Percentiles rank a stretch among this genome's conserved stretches.
Evolutionary conservation across 1,140 invertebrate species (phyloP).

Genomic region (Drosophila repleta): DNA sequence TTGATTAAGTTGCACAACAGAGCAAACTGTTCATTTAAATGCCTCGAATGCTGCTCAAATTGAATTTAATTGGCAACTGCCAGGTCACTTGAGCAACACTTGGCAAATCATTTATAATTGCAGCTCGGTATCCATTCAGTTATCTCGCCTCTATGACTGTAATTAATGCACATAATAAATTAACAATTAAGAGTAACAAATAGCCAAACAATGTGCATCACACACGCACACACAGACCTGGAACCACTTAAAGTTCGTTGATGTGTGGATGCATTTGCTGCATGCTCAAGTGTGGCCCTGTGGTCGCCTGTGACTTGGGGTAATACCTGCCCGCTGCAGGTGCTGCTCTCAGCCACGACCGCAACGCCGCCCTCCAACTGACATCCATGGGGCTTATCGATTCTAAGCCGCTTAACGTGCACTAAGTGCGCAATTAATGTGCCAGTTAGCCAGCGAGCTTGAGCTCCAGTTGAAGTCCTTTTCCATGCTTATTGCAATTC

Average conservation of each 20-base stretch:
- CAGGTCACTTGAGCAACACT: constrained; percentile 1
- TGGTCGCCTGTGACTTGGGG: constrained; percentile 18
- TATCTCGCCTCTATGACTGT: neutral
- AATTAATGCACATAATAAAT: constrained; percentile 68
- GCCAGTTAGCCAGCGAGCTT: constrained; percentile 49
- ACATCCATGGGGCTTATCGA: constrained; percentile 71
- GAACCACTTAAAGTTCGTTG: neutral
- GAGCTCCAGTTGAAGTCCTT: constrained; percentile 37
- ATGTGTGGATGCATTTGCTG: neutral
- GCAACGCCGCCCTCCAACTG: constrained; percentile 23
- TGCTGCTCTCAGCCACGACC: constrained; percentile 39
- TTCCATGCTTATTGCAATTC: neutral
- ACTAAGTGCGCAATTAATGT: constrained; percentile 71
- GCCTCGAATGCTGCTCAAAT: constrained; percentile 44
- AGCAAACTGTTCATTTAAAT: constrained; percentile 27
- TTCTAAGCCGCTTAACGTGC: constrained; percentile 61
- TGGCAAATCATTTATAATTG: constrained; percentile 34
- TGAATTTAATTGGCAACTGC: constrained; percentile 46
- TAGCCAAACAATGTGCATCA: constrained; percentile 34
- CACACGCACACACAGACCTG: constrained; percentile 11
- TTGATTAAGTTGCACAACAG: constrained; percentile 16
- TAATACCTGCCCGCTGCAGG: constrained; percentile 30
- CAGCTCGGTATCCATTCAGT: neutral
- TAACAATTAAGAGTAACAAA: constrained; percentile 55
- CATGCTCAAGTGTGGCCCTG: constrained; percentile 56